These are phyloP conservation scores for Ameiurus melas DNA, from an alignment of 2,113 vertebrate genomes.

Conservation along the genomic window DNA sequence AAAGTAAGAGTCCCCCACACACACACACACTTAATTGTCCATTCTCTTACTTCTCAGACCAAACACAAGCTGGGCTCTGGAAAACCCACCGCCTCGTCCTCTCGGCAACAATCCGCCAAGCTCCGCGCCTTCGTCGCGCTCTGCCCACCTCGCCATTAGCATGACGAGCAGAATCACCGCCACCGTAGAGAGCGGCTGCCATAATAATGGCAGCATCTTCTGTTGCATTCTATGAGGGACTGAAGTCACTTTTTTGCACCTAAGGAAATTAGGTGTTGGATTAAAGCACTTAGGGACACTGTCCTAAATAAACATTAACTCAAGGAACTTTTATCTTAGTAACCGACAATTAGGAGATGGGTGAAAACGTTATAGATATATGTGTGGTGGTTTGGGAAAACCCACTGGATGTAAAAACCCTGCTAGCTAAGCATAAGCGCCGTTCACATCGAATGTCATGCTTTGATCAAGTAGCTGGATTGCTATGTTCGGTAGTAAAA, in stretches of 20 bases:
- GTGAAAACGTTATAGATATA: no score
- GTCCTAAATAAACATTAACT: not conserved
- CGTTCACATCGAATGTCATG: not conserved
- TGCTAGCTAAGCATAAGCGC: not conserved
- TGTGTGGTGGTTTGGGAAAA: not conserved
- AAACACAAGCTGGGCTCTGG: constrained; percentile 72
- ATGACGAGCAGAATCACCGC: constrained; percentile 81
- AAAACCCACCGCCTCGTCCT: constrained; percentile 80
- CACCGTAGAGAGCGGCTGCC: constrained; percentile 81
- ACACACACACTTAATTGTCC: not conserved
- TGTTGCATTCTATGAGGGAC: constrained; percentile 79
- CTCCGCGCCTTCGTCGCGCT: constrained; percentile 63
- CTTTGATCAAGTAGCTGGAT: not conserved
- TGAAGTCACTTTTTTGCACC: not conserved
- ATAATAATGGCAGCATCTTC: constrained; percentile 80
- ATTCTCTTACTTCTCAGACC: constrained; percentile 55
- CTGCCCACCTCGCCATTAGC: constrained; percentile 72
- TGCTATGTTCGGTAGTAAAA: not conserved
- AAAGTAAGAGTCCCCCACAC: no score
- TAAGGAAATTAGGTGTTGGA: not conserved
- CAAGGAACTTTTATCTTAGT: not conserved
- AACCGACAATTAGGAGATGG: not conserved
- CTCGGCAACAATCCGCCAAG: constrained; percentile 67
- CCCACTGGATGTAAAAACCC: not conserved
- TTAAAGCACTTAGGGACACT: constrained; percentile 13